These are phyloP conservation scores for Eriosoma lanigerum DNA, from an alignment of 1,140 invertebrate species.

Conservation along the genomic window DNA sequence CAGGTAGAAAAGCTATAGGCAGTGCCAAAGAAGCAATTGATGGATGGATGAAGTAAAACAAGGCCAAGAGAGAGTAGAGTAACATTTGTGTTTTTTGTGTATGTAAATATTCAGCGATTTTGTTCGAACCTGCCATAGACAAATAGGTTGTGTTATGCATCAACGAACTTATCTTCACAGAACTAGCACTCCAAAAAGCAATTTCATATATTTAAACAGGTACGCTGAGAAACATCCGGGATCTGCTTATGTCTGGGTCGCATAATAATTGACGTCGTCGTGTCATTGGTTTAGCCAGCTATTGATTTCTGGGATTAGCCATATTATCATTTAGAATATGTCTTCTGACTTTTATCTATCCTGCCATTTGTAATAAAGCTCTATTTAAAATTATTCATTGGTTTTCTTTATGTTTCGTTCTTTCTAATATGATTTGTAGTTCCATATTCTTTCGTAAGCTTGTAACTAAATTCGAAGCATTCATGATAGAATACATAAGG, in stretches of 20 bases:
- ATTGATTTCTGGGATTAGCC: not conserved
- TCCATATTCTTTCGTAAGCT: not conserved
- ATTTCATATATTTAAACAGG: not conserved
- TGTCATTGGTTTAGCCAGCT: not conserved
- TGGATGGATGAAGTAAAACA: no score
- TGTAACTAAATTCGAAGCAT: not conserved
- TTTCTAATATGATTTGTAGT: not conserved
- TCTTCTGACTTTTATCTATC: not conserved
- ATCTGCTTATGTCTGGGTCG: not conserved
- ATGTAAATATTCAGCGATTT: no score
- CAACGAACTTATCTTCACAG: not conserved
- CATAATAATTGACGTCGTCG: not conserved
- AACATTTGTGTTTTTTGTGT: no score
- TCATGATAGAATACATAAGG: not conserved
- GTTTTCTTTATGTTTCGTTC: not conserved
- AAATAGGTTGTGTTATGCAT: not conserved
- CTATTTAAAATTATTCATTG: not conserved
- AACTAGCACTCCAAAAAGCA: not conserved
- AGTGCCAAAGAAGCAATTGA: no score
- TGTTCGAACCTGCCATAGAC: no score
- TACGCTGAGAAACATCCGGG: not conserved
- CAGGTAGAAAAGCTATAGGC: no score
- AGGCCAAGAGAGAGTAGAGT: no score
- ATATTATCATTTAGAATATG: not conserved
- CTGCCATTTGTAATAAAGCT: conserved; percentile 1